Evolutionary conservation across 2,888 invertebrate species (phyloP).

Genomic region (Sisyra terminalis): DNA sequence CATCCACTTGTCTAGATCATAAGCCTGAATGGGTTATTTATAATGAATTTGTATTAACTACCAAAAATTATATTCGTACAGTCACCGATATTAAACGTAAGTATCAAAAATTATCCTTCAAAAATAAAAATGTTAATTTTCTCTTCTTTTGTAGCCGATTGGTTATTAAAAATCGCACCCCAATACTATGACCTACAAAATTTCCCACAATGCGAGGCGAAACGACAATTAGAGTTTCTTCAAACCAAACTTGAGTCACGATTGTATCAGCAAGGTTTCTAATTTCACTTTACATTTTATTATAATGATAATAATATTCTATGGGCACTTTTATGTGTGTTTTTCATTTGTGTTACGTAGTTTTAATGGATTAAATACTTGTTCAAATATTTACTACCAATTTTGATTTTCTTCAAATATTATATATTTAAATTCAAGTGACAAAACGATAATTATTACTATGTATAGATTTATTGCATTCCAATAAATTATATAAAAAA

Average conservation of each 20-base stretch:
- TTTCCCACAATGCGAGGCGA: conserved; percentile 96
- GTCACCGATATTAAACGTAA: conserved; percentile 98
- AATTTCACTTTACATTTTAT: conserved; percentile 21
- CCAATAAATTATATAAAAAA: too few species aligned
- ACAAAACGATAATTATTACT: too few species aligned
- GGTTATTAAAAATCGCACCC: conserved; percentile 89
- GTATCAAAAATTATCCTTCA: conserved; percentile 21
- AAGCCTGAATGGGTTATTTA: conserved; percentile 99
- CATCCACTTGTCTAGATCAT: conserved; percentile 96
- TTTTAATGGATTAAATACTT: neutral
- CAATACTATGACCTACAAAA: conserved; percentile 97
- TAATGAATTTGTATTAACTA: conserved; percentile 98
- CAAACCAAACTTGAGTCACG: conserved; percentile 75
- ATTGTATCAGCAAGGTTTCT: conserved; percentile 81
- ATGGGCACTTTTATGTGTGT: neutral
- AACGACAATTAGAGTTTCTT: conserved; percentile 76
- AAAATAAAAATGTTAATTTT: neutral
- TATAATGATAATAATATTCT: neutral
- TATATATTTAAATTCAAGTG: conserved; percentile 2
- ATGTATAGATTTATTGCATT: too few species aligned
- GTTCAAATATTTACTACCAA: too few species aligned
- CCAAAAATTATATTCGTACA: conserved; percentile 98
- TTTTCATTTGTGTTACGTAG: neutral
- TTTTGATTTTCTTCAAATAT: too few species aligned
- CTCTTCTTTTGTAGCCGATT: conserved; percentile 50